Evolutionary conservation across 1,140 invertebrate genomes (phyloP).

Genomic region (Cydia pomonella): DNA sequence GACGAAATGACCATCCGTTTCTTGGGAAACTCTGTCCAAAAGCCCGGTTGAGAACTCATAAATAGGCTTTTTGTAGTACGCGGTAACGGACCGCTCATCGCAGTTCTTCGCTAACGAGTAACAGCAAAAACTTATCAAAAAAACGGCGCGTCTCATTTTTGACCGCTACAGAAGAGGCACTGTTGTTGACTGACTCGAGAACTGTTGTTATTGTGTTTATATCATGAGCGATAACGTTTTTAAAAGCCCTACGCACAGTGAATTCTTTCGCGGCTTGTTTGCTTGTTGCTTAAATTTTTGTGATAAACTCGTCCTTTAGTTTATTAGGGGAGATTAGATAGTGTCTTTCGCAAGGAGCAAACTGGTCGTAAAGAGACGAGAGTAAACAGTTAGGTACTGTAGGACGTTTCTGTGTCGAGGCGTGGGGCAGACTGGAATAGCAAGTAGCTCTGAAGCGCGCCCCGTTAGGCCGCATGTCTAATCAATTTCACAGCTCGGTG

Average conservation of each 20-base stretch:
- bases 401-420: background rate
- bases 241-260: slow-evolving; percentile 12
- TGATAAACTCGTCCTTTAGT: slow-evolving; percentile 26
- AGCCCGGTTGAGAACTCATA: slow-evolving; percentile 64
- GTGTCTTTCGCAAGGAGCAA: background rate
- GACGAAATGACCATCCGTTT: slow-evolving; percentile 60
- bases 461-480: slow-evolving; percentile 9
- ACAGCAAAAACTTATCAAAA: slow-evolving; percentile 34
- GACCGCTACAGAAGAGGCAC: background rate
- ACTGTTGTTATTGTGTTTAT: slow-evolving; percentile 20
- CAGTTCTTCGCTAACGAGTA: slow-evolving; percentile 42
- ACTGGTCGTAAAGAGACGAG: background rate
- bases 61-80: slow-evolving; percentile 50
- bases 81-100: slow-evolving; percentile 43
- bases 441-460: background rate
- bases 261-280: slow-evolving; percentile 14
- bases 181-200: slow-evolving; percentile 15
- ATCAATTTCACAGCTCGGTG: slow-evolving; percentile 3
- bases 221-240: slow-evolving; percentile 25
- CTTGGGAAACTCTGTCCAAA: slow-evolving; percentile 56
- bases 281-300: background rate
- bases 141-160: slow-evolving; percentile 12
- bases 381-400: background rate
- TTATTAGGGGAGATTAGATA: slow-evolving; percentile 20
- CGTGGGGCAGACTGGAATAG: slow-evolving; percentile 1